These are phyloP conservation scores for Tragelaphus imberbis DNA, from an alignment of 2,113 vertebrate species.

Conservation along the genomic window DNA sequence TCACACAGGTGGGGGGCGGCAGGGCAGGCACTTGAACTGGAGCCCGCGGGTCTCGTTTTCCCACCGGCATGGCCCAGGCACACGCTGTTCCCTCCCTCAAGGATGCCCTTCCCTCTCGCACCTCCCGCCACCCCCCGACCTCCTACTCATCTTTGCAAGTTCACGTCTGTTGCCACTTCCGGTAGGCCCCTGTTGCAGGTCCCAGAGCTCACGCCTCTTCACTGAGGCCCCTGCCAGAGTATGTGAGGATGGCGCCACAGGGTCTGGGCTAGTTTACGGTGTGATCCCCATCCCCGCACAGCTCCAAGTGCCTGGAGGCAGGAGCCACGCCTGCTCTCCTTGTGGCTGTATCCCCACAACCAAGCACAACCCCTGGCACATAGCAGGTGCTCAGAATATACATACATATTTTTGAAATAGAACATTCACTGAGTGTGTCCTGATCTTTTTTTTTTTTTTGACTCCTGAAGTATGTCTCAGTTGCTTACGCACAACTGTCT, in stretches of 20 bases:
- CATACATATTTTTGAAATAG: not conserved
- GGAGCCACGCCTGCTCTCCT: rapidly evolving
- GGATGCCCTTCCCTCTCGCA: not conserved
- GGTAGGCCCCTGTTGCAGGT: rapidly evolving
- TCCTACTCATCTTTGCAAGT: rapidly evolving
- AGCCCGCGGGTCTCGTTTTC: rapidly evolving
- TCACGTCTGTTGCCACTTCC: rapidly evolving
- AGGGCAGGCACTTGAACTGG: not conserved
- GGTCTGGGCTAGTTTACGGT: rapidly evolving
- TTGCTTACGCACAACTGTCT: rapidly evolving
- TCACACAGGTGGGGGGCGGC: not conserved
- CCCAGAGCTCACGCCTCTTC: not conserved
- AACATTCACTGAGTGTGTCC: not conserved
- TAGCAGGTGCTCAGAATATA: not conserved
- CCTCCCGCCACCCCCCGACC: rapidly evolving
- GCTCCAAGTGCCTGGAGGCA: not conserved
- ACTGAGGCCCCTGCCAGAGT: not conserved
- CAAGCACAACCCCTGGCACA: rapidly evolving
- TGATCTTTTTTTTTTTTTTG: not conserved
- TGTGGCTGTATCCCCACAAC: rapidly evolving
- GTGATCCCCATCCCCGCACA: not conserved
- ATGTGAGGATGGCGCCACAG: not conserved
- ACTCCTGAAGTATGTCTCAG: rapidly evolving
- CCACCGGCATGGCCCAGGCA: not conserved
- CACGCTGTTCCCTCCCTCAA: not conserved